Conservation (phyloP, 1,140 invertebrate species). For the Chironomus striatipennis region DNA sequence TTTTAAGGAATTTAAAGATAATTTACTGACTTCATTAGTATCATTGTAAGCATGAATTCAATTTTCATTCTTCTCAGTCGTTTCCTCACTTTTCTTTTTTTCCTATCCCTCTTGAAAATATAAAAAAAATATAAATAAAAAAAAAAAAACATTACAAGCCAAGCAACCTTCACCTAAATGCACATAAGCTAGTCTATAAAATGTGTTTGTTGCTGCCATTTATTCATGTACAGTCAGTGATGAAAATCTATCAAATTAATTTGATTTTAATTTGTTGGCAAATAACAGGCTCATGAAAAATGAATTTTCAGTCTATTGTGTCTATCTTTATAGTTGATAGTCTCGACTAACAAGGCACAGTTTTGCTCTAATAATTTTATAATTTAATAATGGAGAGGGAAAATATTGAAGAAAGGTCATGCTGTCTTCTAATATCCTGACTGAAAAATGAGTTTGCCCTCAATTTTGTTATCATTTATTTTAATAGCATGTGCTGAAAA, state of each 20-base stretch:
- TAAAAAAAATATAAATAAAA: too few species aligned
- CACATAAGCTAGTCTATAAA: background rate
- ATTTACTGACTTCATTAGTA: too few species aligned
- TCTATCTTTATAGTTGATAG: too few species aligned
- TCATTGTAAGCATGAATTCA: background rate
- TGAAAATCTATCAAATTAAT: slow-evolving; percentile 1
- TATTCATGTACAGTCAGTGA: background rate
- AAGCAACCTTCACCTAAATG: slow-evolving; percentile 21
- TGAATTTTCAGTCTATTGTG: slow-evolving; percentile 16
- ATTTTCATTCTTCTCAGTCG: background rate
- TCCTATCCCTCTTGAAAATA: background rate
- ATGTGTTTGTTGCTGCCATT: background rate
- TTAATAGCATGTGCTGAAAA: too few species aligned
- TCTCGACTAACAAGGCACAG: too few species aligned
- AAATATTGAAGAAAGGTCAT: too few species aligned
- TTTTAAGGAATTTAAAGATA: too few species aligned
- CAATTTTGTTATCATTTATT: too few species aligned
- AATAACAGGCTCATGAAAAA: background rate
- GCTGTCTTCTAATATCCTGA: too few species aligned
- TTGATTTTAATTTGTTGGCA: slow-evolving; percentile 24
- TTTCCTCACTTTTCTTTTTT: background rate
- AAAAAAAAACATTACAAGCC: background rate
- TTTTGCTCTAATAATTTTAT: too few species aligned
- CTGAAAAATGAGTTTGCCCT: too few species aligned
- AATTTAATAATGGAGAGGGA: too few species aligned